phyloP scores from a whole-genome alignment of 2,888 invertebrate genomes.

The Tachina grossa region DNA sequence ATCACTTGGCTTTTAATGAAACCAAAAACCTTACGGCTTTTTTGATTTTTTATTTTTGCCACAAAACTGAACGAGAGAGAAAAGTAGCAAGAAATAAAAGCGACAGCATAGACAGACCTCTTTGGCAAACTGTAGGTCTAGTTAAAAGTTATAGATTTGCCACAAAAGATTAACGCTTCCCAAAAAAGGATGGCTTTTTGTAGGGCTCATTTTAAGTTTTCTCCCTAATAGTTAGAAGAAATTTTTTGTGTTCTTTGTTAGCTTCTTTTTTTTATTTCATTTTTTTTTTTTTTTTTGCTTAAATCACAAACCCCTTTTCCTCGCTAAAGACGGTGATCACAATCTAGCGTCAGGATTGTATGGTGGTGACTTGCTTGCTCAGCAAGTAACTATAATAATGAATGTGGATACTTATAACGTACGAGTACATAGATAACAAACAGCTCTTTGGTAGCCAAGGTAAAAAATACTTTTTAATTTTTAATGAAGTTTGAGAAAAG shows the following conservation, averaged over 20 bases:
- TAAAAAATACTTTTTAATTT: slow-evolving; percentile 55
- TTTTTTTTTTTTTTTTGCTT: slow-evolving; percentile 26
- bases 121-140: slow-evolving; percentile 65
- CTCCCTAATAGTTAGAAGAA: slow-evolving; percentile 46
- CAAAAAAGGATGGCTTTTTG: slow-evolving; percentile 57
- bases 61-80: slow-evolving; percentile 45
- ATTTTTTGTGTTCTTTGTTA: slow-evolving; percentile 16
- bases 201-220: slow-evolving; percentile 63
- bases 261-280: slow-evolving; percentile 13
- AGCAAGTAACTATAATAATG: slow-evolving; percentile 66
- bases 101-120: slow-evolving; percentile 53
- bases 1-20: slow-evolving; percentile 68
- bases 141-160: slow-evolving; percentile 70
- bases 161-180: slow-evolving; percentile 68
- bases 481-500: slow-evolving; percentile 63
- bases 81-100: slow-evolving; percentile 40
- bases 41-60: slow-evolving; percentile 21
- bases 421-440: slow-evolving; percentile 38
- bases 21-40: slow-evolving; percentile 61
- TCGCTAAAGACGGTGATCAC: slow-evolving; percentile 62
- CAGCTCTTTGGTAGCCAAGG: slow-evolving; percentile 19
- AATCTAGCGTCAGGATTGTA: slow-evolving; percentile 69
- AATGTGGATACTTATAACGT: slow-evolving; percentile 60
- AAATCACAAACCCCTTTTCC: slow-evolving; percentile 62
- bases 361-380: slow-evolving; percentile 64